A percentile compares a stretch with the other conserved stretches of the same genome.
Conservation (phyloP, 2,888 invertebrate species). For the Epinotia demarniana region DNA sequence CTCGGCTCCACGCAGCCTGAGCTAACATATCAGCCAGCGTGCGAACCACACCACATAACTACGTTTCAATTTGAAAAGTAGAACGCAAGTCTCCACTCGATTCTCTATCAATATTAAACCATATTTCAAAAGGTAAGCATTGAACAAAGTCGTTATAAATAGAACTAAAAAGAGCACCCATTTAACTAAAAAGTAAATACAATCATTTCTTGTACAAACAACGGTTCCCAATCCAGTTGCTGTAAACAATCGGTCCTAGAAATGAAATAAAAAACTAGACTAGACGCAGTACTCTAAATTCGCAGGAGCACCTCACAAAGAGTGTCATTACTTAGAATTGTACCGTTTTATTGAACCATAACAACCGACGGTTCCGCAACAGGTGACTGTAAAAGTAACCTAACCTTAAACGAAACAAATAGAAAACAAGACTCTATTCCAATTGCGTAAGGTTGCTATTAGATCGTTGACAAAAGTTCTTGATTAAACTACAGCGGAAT, state of each 20-base stretch:
- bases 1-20: too few relatives aligned
- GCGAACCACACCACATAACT: too few relatives aligned
- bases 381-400: slow-evolving; percentile 64
- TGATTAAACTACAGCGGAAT: slow-evolving; percentile 63
- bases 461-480: slow-evolving; percentile 40
- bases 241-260: slow-evolving; percentile 32
- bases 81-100: too few relatives aligned
- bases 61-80: too few relatives aligned
- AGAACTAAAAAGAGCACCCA: not conserved
- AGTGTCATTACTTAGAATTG: slow-evolving; percentile 65
- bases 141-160: not conserved
- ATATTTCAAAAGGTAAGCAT: not conserved
- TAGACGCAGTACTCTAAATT: slow-evolving; percentile 57
- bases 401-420: slow-evolving; percentile 47
- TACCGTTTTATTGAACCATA: slow-evolving; percentile 72
- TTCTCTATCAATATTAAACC: too few relatives aligned
- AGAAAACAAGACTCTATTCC: slow-evolving; percentile 31
- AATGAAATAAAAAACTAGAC: slow-evolving; percentile 40
- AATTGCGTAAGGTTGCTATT: slow-evolving; percentile 47
- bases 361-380: slow-evolving; percentile 67
- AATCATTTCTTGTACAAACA: not conserved
- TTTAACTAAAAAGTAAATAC: not conserved
- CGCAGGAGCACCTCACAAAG: slow-evolving; percentile 58
- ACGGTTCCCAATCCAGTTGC: slow-evolving; percentile 18
- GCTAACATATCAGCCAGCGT: too few relatives aligned